Base-by-base conservation (phyloP, 2,113 vertebrate species). In the Lipotes vexillifer region DNA sequence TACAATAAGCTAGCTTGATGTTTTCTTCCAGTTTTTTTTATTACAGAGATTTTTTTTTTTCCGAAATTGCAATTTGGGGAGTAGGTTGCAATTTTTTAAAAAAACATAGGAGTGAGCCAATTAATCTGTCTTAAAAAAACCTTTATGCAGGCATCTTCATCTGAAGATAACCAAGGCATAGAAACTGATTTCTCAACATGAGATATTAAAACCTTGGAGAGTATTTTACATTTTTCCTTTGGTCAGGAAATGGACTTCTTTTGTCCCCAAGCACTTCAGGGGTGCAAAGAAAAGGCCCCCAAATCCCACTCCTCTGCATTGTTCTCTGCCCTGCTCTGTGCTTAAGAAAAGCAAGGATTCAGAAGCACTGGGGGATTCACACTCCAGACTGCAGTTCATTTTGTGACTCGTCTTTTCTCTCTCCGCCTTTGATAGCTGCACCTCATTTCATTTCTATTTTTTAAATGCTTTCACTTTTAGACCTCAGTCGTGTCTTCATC, bases 51-150 rank as follows among this genome's bases (percentile, higher is more conserved):
- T 77, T 77, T 55, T 46, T 49, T 46, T 65, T 65, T 8, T 49
- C 94, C 90, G 63, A 95, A 95, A 1, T 20, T 92, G 5, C 96
- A 38, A 89, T 94, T 98, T 97, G n/a, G 96, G 91, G 44, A 97
- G 78, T 33, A 49, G 81, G 9, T 97, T 95, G 11, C 31, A 55
- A n/a, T 97, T 97, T 61, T 49, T 93, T 91, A 12, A 61, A 29
- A 80, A 94, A 72, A 49, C 25, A 13, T 6, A 81, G 46, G n/a
- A n/a, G 65, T 97, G 49, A 93, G 46, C 81, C 77, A 97, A 93
- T 72, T 6, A 86, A 36, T 38, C 38, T 90, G 46, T 65, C 18
- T 95, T 87, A 68, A 91, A 90, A 77, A 52, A 93, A 29, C 81
- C 66, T 77, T 84, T 93, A 55, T 81, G 38, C 41, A 81, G 61